Conservation (phyloP, 2,113 vertebrate genomes). For the Beaufortia kweichowensis region DNA sequence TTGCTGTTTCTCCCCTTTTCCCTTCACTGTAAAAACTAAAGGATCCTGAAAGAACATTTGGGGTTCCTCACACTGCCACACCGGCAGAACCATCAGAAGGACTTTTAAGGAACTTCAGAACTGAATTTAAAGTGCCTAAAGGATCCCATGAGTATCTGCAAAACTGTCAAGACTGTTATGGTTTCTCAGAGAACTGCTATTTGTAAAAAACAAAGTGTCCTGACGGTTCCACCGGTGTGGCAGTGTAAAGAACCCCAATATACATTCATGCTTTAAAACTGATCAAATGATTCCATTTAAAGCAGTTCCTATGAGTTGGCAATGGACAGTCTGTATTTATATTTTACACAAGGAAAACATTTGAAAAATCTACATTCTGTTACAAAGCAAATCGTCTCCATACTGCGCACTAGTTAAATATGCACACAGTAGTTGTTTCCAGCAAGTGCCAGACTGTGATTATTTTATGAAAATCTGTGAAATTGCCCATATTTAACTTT, state of each 20-base stretch:
- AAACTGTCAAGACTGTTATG: too few species aligned
- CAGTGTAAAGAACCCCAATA: too few species aligned
- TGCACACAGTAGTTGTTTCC: not conserved
- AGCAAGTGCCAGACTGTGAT: not conserved
- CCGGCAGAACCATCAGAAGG: too few species aligned
- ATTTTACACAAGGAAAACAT: not conserved
- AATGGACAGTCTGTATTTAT: not conserved
- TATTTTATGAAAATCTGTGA: not conserved
- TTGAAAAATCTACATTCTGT: too few species aligned
- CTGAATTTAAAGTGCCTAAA: too few species aligned
- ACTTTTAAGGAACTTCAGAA: too few species aligned
- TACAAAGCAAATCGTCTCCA: not conserved
- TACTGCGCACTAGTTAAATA: not conserved
- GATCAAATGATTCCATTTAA: not conserved
- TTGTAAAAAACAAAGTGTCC: too few species aligned
- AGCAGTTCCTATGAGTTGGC: not conserved
- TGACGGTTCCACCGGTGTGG: too few species aligned
- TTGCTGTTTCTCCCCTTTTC: conserved; percentile 30
- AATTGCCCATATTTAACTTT: not conserved
- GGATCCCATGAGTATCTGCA: too few species aligned
- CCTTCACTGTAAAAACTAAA: conserved; percentile 10
- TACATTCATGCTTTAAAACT: not conserved
- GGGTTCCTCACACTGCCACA: too few species aligned
- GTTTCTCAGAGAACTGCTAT: too few species aligned
- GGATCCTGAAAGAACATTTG: too few species aligned